Conservation (phyloP, 2,888 invertebrate species). For the Leucania comma region DNA sequence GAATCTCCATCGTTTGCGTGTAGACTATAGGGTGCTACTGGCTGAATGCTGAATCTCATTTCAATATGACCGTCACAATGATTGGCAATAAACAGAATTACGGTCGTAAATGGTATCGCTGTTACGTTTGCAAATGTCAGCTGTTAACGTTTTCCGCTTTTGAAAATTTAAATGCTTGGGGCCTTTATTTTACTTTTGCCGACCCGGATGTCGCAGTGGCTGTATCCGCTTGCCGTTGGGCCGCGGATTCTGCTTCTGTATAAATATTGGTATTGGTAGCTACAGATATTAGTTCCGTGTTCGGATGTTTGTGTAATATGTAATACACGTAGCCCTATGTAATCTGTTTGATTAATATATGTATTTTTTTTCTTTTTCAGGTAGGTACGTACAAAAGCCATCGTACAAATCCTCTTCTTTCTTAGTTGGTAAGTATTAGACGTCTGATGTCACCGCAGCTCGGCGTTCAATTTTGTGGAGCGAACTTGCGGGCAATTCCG, state of each 20-base stretch:
- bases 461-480: constrained; percentile 76
- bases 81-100: constrained; percentile 61
- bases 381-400: constrained; percentile 77
- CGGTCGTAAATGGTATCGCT: constrained; percentile 57
- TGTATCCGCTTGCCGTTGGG: constrained; percentile 23
- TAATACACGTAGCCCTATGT: not conserved
- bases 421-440: constrained; percentile 61
- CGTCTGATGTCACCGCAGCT: constrained; percentile 67
- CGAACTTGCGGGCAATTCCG: constrained; percentile 74
- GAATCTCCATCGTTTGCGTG: constrained; percentile 58
- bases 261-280: constrained; percentile 32
- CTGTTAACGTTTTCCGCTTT: constrained; percentile 47
- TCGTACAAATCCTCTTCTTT: constrained; percentile 39
- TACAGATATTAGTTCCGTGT: constrained; percentile 14
- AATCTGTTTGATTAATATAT: not conserved
- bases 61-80: constrained; percentile 61
- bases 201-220: constrained; percentile 39
- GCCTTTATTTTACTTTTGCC: constrained; percentile 41
- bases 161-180: constrained; percentile 30
- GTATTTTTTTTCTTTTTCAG: constrained; percentile 70
- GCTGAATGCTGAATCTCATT: constrained; percentile 46
- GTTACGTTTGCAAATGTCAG: constrained; percentile 51
- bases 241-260: constrained; percentile 2
- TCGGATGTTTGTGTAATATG: constrained; percentile 9
- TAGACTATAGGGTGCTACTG: constrained; percentile 36